Base-by-base conservation (phyloP, 2,888 invertebrate species). In the Leptodirus hochenwartii region DNA sequence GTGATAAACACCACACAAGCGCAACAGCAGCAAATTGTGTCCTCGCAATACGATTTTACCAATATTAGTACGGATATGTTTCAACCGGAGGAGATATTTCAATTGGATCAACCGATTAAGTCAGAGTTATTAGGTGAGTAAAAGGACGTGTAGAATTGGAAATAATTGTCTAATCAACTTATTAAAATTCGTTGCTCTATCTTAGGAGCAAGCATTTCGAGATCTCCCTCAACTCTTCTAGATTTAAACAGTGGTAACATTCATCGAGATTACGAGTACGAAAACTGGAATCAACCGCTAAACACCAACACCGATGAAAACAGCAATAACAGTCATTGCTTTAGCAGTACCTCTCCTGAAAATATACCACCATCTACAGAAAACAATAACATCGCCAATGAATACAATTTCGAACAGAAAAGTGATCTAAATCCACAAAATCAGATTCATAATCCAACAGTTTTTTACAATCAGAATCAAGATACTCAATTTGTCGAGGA, bases 1-100 rank as follows among this genome's bases (percentile, higher is more conserved):
- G 50, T 50, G 22, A 36, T 36, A 53, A 59, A 53, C 47, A 45
- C 29, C 2, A 45, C 51, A 11, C 44, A 51, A 3, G 51, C 55
- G 6, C 45, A 60, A 5, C 8, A 20, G 8, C 8, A 20, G 8
- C 11, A 16, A 5, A 6, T 30, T 9, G n/a, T n/a, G n/a, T 13
- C 27, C 12, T n/a, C 15, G 5, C 58, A 53, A 24, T 69, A 66
- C 54, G 73, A 74, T 42, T 68, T 72, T 30, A 58, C 64, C 1
- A 54, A 62, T 1, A 57, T 72, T 25, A 59, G 66, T 1, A 64
- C 67, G 23, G 76, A 78, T 43, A 59, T 76, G 15, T 77, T 77
- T 47, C 76, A 76, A 45, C 76, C 78, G 0, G 77, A 77, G 46
- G 77, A 78, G 50, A 77, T 78, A 37, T 78, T 78, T 52, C 76